Evolutionary conservation across 2,113 vertebrate species (phyloP).

Genomic region (Camelus dromedarius): DNA sequence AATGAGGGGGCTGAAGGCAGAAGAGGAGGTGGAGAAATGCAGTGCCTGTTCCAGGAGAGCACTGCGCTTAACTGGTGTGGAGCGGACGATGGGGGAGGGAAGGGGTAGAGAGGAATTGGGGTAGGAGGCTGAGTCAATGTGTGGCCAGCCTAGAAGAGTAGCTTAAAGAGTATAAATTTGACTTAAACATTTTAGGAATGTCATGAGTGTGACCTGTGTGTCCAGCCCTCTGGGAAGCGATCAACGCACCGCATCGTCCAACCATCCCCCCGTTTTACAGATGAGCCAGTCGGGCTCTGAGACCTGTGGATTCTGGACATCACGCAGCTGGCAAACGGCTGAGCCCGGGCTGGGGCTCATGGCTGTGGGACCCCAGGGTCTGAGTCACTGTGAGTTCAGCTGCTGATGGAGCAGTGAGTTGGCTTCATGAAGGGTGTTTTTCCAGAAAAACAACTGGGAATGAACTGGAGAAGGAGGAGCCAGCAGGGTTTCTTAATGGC

Average conservation of each 20-base stretch:
- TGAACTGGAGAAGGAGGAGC: background rate
- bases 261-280: fast-evolving
- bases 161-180: background rate
- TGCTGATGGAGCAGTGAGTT: too few relatives aligned
- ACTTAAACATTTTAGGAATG: background rate
- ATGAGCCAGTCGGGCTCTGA: background rate
- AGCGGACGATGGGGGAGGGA: background rate
- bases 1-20: background rate
- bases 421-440: background rate
- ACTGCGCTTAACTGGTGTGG: background rate
- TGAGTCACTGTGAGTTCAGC: background rate
- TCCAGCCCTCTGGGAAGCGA: background rate
- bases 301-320: fast-evolving
- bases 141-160: too few relatives aligned
- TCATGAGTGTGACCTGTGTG: fast-evolving
- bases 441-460: background rate
- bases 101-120: fast-evolving
- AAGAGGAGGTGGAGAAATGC: background rate
- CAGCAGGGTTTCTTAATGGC: background rate
- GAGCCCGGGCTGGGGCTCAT: background rate
- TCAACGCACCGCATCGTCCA: fast-evolving
- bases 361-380: background rate
- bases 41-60: fast-evolving
- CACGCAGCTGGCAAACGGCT: background rate
- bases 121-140: fast-evolving